Evolutionary conservation across 2,888 invertebrate genomes (phyloP), one percentile per base, ranked within the genome.

Genomic region (Syrphus vitripennis): DNA sequence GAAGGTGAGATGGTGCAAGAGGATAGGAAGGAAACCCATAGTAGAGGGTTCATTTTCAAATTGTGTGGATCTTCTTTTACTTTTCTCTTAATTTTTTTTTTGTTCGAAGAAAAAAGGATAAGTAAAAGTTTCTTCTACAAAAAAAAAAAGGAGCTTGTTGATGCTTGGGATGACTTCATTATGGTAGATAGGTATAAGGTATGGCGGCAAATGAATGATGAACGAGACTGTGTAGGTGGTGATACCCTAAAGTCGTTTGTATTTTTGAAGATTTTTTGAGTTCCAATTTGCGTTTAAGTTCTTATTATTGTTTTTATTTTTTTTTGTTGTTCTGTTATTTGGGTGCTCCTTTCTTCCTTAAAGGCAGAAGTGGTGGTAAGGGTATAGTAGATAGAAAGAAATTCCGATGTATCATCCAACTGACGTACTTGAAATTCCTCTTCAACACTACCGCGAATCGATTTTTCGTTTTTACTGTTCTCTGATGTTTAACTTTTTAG

Each of bases 201-300:
- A n/a, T n/a, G n/a, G n/a, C n/a, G 65, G 70, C 70, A 82, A 82
- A 86, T 82, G 77, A 84, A 84, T 81, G 84, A 81, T 84, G 76
- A 81, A 84, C 67, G 84, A 76, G 72, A 53, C 21, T 24, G 61
- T 57, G 29, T 59, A 42, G n/a, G 37, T 48, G 55, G 26, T 40
- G 50, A 12, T 16, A 19, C 59, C 21, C 29, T n/a, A 61, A 55
- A 50, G 29, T 55, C 21, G 21, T 45, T 65, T 14, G 19, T 48
- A 29, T 77, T 57, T 69, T 74, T 74, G 48, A 57, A 55, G 67
- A 78, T 80, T 65, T 63, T 67, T 67, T 50, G 42, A 55, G 37
- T 65, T 76, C 42, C 48, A 67, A 67, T 67, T 67, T 67, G 50
- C n/a, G 55, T 79, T 79, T 26, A 34, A 74, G 45, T 57, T 78